A percentile compares a stretch with the other conserved stretches of the same genome.
These are phyloP conservation scores for Eucriotettix oculatus DNA, from an alignment of 2,888 invertebrate species.

Conservation along the genomic window DNA sequence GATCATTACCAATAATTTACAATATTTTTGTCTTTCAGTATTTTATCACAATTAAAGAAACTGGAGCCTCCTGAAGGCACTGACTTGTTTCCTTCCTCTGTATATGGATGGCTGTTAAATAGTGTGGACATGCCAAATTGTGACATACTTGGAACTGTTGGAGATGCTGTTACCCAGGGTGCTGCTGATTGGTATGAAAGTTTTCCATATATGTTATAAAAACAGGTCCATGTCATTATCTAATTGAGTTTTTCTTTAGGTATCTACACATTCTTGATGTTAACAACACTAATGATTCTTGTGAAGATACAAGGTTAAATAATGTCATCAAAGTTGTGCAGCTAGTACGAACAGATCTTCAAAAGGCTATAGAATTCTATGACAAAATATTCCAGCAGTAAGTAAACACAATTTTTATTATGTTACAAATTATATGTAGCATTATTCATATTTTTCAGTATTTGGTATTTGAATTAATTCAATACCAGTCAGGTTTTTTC, in stretches of 20 bases:
- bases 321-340: slow-evolving; percentile 72
- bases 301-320: slow-evolving; percentile 54
- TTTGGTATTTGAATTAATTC: too few species aligned
- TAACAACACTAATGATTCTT: slow-evolving; percentile 38
- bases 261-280: slow-evolving; percentile 57
- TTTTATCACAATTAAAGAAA: slow-evolving; percentile 43
- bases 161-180: slow-evolving; percentile 55
- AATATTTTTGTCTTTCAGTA: slow-evolving; percentile 26
- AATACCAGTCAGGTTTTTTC: too few species aligned
- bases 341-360: slow-evolving; percentile 59
- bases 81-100: slow-evolving; percentile 49
- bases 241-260: slow-evolving; percentile 16
- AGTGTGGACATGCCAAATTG: slow-evolving; percentile 31
- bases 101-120: slow-evolving; percentile 48
- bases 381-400: slow-evolving; percentile 73
- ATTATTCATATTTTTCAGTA: too few species aligned
- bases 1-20: too few species aligned
- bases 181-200: slow-evolving; percentile 50
- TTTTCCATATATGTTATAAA: neutral
- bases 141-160: slow-evolving; percentile 43
- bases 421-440: too few species aligned
- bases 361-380: slow-evolving; percentile 62
- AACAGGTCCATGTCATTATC: neutral
- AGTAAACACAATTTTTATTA: slow-evolving; percentile 23
- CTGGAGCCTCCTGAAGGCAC: slow-evolving; percentile 42